Conservation (phyloP, 1,140 invertebrate genomes). For the Halictus rubicundus region DNA sequence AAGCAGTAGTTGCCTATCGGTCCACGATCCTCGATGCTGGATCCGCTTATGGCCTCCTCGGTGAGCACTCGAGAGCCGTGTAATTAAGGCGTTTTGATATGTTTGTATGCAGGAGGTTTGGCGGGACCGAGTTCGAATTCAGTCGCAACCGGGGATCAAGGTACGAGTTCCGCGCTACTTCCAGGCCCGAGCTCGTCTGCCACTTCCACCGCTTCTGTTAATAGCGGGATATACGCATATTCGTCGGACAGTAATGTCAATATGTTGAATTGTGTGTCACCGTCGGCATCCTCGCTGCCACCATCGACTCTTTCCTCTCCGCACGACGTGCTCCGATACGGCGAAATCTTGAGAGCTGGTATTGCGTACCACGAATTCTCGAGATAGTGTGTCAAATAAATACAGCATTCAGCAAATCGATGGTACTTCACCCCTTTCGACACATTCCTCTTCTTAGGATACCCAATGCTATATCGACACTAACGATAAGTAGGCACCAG, state of each 20-base stretch:
- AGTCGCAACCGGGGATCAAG: conserved; percentile 55
- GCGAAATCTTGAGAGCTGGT: conserved; percentile 70
- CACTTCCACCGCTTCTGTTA: conserved; percentile 57
- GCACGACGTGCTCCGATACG: conserved; percentile 71
- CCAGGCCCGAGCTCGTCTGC: conserved; percentile 49
- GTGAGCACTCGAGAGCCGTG: too few relatives aligned
- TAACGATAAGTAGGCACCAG: too few relatives aligned
- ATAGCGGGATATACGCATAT: conserved; percentile 63
- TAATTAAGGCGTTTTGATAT: neutral
- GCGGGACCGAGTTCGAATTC: conserved; percentile 53
- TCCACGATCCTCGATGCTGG: too few relatives aligned
- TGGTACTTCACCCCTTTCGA: conserved; percentile 58
- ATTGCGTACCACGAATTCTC: conserved; percentile 70
- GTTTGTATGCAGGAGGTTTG: conserved; percentile 56
- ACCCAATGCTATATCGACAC: too few relatives aligned
- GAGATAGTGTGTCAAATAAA: conserved; percentile 65
- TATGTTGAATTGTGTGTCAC: conserved; percentile 71
- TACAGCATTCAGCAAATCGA: conserved; percentile 70
- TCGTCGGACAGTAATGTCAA: conserved; percentile 66
- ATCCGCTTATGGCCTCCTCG: too few relatives aligned
- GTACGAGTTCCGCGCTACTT: conserved; percentile 30
- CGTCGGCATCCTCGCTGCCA: conserved; percentile 66
- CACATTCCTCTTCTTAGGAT: too few relatives aligned
- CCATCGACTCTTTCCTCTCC: conserved; percentile 59
- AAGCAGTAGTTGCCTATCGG: too few relatives aligned